These are phyloP conservation scores for Tuberolachnus salignus DNA, from an alignment of 2,888 invertebrate species.

Conservation along the genomic window DNA sequence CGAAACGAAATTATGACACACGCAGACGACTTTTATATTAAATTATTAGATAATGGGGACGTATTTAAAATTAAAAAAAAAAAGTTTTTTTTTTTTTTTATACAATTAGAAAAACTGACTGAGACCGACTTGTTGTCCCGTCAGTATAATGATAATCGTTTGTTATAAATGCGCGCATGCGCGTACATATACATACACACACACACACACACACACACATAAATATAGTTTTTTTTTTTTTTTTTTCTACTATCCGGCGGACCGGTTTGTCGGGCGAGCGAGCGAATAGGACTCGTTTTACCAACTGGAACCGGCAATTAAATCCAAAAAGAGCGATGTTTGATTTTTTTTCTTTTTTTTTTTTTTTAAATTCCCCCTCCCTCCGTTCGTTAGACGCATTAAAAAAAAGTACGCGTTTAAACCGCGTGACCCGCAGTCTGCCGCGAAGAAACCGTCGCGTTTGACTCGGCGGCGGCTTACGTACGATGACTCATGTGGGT, in stretches of 20 bases:
- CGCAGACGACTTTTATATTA: conserved; percentile 4
- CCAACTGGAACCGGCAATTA: conserved; percentile 40
- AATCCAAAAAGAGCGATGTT: conserved; percentile 33
- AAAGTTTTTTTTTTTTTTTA: conserved; percentile 10
- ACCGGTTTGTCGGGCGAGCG: conserved; percentile 30
- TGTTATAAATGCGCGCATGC: not conserved
- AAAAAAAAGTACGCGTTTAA: conserved; percentile 1
- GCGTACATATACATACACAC: no score
- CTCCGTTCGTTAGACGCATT: not conserved
- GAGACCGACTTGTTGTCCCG: no score
- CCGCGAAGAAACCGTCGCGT: conserved; percentile 39
- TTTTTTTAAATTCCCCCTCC: not conserved
- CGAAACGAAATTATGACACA: no score
- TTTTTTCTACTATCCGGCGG: not conserved
- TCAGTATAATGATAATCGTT: conserved; percentile 2
- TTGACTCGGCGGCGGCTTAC: not conserved
- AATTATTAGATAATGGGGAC: not conserved
- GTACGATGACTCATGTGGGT: conserved; percentile 50
- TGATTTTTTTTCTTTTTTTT: conserved; percentile 17
- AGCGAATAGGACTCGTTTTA: conserved; percentile 10
- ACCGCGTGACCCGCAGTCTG: conserved; percentile 48
- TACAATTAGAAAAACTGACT: conserved; percentile 14
- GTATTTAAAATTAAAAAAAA: conserved; percentile 5
- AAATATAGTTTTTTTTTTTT: not conserved
- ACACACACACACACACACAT: not conserved